A percentile compares a stretch with the other conserved stretches of the same genome.
Evolutionary conservation across 2,888 invertebrate genomes (phyloP).

Genomic region (Parelbella ahira): DNA sequence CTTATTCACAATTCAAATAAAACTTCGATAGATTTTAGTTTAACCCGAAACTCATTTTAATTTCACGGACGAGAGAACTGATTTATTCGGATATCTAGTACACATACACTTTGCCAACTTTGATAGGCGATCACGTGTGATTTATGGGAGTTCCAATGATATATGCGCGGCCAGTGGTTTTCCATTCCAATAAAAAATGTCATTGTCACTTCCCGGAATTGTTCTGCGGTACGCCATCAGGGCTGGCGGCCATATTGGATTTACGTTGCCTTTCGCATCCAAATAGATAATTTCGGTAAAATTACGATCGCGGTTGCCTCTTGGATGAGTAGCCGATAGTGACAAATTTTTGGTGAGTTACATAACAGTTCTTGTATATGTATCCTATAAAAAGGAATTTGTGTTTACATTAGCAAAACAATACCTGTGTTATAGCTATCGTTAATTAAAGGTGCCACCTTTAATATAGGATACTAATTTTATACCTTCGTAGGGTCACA

Average conservation of each 20-base stretch:
- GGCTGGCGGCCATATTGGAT: background rate
- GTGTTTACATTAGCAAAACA: too few species aligned
- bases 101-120: slow-evolving; percentile 54
- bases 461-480: too few species aligned
- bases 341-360: too few species aligned
- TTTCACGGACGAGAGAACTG: slow-evolving; percentile 53
- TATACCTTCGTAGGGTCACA: too few species aligned
- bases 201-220: slow-evolving; percentile 10
- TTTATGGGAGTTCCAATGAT: slow-evolving; percentile 50
- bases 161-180: slow-evolving; percentile 48
- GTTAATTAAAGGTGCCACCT: too few species aligned
- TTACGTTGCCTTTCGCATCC: background rate
- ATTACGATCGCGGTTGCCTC: too few species aligned
- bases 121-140: slow-evolving; percentile 60
- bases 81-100: slow-evolving; percentile 59
- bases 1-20: slow-evolving; percentile 1
- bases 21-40: slow-evolving; percentile 43
- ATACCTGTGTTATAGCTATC: too few species aligned
- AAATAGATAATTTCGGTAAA: too few species aligned
- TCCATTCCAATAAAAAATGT: slow-evolving; percentile 20
- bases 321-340: too few species aligned
- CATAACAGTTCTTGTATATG: too few species aligned
- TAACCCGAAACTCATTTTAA: slow-evolving; percentile 51
- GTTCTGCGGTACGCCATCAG: background rate
- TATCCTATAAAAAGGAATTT: too few species aligned